Evolutionary conservation across 2,797 vertebrate genomes (phyloP), one percentile per base, ranked within the genome.

Genomic region (Hephaestus fuliginosus): DNA sequence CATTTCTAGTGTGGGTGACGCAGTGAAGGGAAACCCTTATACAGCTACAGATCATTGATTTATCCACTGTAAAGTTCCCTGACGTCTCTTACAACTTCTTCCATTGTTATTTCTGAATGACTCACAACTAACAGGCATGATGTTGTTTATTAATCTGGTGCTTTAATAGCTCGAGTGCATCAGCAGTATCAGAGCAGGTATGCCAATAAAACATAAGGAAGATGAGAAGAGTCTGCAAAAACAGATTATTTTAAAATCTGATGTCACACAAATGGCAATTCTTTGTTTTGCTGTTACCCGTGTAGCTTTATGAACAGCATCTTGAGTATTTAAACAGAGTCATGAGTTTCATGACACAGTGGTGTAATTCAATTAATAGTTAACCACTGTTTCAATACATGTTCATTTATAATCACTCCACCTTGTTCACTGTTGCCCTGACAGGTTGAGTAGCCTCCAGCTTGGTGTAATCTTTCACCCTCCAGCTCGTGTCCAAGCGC

Each of bases 301-400:
- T 18, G 25, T 7, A 15, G 13, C n/a, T 46, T 41, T 44, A 25
- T 14, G 4, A 30, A 62, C 14, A 13, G 20, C 25, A 25, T 2
- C 7, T 25, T 33, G 25, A 25, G 25, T 25, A 25, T 25, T 25
- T 25, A 25, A 25, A 25, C 25, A 25, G 25, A 25, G 25, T 25
- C 15, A 33, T 58, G 7, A 79, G 25, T 25, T 12, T 56, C 18
- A 22, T 25, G 39, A 28, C n/a, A 36, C 22, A 15, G 2, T 0
- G 14, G 9, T 63, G 51, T 15, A 15, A 3, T 71, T 22, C 1
- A 70, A 63, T 69, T 74, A 82, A 85, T 60, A 68, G 7, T 82
- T 76, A 86, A 76, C 76, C 18, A 46, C 41, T n/a, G 44, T 65
- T 66, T 78, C 28, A 49, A 51, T 56, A 72, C 58, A 14, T 7